Evolutionary conservation across 92 coral and sea anemone species (phyloP).

Genomic region (Palythoa grandis): DNA sequence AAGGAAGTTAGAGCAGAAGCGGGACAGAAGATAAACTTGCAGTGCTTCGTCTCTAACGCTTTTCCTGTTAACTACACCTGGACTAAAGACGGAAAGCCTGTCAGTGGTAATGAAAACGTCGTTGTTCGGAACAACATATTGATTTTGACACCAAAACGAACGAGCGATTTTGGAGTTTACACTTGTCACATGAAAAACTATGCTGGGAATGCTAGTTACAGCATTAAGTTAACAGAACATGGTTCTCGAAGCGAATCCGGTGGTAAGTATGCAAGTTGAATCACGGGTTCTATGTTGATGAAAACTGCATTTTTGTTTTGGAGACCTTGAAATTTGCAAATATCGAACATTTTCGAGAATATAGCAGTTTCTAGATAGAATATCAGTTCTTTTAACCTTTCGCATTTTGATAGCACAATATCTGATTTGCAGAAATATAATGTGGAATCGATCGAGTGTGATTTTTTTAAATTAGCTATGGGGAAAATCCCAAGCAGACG

Average conservation of each 20-base stretch:
- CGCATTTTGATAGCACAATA: too few relatives aligned
- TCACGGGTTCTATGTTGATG: too few relatives aligned
- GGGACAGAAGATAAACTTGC: slow-evolving; percentile 29
- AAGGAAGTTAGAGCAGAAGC: slow-evolving; percentile 13
- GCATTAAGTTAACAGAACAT: slow-evolving; percentile 20
- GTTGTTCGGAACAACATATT: slow-evolving; percentile 21
- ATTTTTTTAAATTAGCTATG: not conserved
- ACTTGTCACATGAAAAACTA: slow-evolving; percentile 14
- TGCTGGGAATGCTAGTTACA: slow-evolving; percentile 30
- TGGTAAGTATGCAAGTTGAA: not conserved
- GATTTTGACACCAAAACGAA: slow-evolving; percentile 31
- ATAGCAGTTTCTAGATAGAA: too few relatives aligned
- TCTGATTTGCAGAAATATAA: too few relatives aligned
- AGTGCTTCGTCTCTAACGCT: slow-evolving; percentile 11
- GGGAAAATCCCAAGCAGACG: too few relatives aligned
- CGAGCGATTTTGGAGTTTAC: slow-evolving; percentile 32
- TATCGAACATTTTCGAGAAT: too few relatives aligned
- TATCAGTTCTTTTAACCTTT: too few relatives aligned
- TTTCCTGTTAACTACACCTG: slow-evolving; percentile 37
- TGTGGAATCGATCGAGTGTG: not conserved
- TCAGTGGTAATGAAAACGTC: slow-evolving; percentile 1
- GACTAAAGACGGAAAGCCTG: slow-evolving; percentile 9
- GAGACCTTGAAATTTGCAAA: too few relatives aligned
- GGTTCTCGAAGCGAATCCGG: not conserved
- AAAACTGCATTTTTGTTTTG: too few relatives aligned